Evolutionary conservation across 2,888 invertebrate genomes (phyloP), one percentile per base, ranked within the genome.

Genomic region (Chaetogeoica ovagalla): DNA sequence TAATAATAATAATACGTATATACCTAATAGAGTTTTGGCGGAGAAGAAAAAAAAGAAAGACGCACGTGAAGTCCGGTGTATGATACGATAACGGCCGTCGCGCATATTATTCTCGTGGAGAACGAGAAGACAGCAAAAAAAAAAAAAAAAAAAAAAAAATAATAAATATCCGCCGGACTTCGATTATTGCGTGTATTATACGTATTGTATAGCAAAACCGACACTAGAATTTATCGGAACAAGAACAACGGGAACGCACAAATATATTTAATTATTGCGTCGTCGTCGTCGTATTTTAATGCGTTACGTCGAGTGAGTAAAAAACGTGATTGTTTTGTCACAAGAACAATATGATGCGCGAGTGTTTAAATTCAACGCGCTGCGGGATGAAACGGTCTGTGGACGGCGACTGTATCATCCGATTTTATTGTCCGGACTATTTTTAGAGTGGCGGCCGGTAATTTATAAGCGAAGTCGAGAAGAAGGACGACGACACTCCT

Each of bases 321-420:
- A 52, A 37, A 63, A 74, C 52, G n/a, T 74, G 63, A 74, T 74
- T 74, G 73, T 74, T 74, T 74, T 63, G 52, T 74, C 73, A 74
- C 63, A 17, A 74, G 62, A 52, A 74, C 73, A 74, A 74, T 30
- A 30, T 30, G 30, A n/a, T 63, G 37, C 63, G n/a, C n/a, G n/a
- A n/a, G n/a, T n/a, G 17, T 55, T 63, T 30, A 30, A 74, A 63
- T 63, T 74, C 52, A 39, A 6, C 55, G 19, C 19, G 6, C 4
- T 6, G 5, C 30, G 30, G 30, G 30, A 2, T 1, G 30, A 30
- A 4, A 13, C 8, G 17, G 52, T 9, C 43, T 0, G n/a, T 19
- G 17, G 52, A 30, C 52, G 8, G 55, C 19, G 9, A 11, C 48
- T 11, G 60, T 30, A 23, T 60, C 43, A 23, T 72, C 55, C 48